Evolutionary conservation across 2,113 vertebrate genomes (phyloP), one percentile per base, ranked within the genome.

Genomic region (Lichenostomus cassidix): DNA sequence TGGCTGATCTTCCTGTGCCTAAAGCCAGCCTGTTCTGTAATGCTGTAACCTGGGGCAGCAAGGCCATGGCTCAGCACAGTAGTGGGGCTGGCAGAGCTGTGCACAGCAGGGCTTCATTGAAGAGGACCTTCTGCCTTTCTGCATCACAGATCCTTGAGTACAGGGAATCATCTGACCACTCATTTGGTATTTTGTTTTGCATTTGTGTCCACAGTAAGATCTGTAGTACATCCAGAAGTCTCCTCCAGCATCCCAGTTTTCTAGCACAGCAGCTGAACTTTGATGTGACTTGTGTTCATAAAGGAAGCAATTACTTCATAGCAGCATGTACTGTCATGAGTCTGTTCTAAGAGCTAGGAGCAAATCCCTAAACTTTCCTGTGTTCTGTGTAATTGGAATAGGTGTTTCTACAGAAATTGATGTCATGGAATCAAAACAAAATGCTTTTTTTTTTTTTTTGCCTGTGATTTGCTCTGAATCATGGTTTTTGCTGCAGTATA

Each of bases 391-490:
- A 88, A 55, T 23, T 59, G 49, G n/a, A 90, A 83, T 78, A 80
- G 41, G 21, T 92, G 41, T 78, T 88, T 93, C 90, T 58, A 82
- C 37, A 85, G 49, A 93, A 94, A 82, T 9, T 21, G 41, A 71
- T 71, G 50, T 83, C 31, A 81, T 69, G 27, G 59, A 87, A 90
- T 86, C 58, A 93, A 95, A 93, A 53, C 28, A 82, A 95, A 94
- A 63, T 42, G 7, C 41, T 85, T 73, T 37, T 37, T 63, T 46
- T n/a, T n/a, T n/a, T 65, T 63, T 46, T 92, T 83, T 65, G 14
- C 14, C 24, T 24, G 4, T 85, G 24, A 78, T 94, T 95, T 86
- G 37, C 74, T 76, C 67, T 95, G 77, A 90, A 90, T 78, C 73
- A 23, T 59, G 47, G n/a, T 69, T 79, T 50, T 83, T 94, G 79